phyloP scores from a whole-genome alignment of 2,797 vertebrate species.

The Ispidina lecontei region DNA sequence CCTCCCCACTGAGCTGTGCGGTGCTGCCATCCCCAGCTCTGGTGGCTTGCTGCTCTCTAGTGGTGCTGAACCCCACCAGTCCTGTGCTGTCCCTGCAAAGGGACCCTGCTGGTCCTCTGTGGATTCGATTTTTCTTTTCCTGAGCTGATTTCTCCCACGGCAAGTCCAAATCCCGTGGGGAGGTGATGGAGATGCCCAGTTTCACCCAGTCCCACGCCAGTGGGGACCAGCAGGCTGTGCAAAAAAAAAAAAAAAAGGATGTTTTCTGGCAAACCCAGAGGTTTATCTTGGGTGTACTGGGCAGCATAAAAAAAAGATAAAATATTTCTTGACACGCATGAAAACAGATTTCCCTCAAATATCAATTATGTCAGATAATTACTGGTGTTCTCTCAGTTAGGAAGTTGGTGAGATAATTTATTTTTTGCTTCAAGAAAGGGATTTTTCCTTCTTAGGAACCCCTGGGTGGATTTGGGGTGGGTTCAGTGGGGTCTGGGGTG shows the following conservation, averaged over 20 bases:
- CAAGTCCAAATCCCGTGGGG: background rate
- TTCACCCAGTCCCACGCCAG: background rate
- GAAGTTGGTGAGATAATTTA: too few relatives aligned
- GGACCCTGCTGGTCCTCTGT: too few relatives aligned
- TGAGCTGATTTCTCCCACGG: background rate
- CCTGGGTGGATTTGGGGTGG: background rate
- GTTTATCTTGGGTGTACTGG: background rate
- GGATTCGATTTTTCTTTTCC: too few relatives aligned
- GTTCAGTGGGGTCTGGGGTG: background rate
- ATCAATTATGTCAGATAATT: too few relatives aligned
- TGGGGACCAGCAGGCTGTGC: background rate
- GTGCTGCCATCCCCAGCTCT: accelerated
- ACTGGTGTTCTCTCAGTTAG: too few relatives aligned
- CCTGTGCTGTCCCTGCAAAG: background rate
- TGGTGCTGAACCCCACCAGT: background rate
- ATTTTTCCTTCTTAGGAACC: too few relatives aligned
- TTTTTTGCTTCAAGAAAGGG: too few relatives aligned
- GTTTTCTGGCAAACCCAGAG: background rate
- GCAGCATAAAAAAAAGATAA: background rate
- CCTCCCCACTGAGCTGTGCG: accelerated
- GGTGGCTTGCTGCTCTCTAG: conserved; percentile 51
- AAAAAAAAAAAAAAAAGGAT: background rate
- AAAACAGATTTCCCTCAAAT: background rate
- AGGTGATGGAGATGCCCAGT: background rate
- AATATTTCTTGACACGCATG: background rate